phyloP scores from a whole-genome alignment of 2,888 invertebrate genomes.

The Brachyptera risi region DNA sequence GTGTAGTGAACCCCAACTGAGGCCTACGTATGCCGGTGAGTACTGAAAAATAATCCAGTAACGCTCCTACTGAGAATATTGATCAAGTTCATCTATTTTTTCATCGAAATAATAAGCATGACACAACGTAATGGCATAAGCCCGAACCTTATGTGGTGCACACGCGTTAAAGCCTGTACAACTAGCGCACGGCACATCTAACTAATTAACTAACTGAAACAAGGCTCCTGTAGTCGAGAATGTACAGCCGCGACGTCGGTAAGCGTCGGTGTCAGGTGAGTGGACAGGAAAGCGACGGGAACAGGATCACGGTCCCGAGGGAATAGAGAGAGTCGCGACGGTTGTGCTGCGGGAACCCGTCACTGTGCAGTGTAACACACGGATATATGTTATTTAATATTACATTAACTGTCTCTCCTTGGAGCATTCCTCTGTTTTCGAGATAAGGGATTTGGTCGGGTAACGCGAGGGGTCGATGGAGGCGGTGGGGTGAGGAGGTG shows the following conservation, averaged over 20 bases:
- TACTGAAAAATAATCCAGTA: no score
- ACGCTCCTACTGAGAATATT: no score
- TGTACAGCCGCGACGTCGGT: not conserved
- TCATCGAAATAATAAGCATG: no score
- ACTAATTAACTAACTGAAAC: no score
- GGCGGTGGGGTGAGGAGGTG: not conserved
- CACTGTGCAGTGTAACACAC: not conserved
- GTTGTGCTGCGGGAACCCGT: not conserved
- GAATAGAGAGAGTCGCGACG: not conserved
- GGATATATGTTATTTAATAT: constrained; percentile 1
- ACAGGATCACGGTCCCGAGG: not conserved
- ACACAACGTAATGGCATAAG: no score
- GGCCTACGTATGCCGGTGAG: no score
- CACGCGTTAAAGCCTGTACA: not conserved
- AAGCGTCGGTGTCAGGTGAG: not conserved
- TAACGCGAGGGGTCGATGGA: not conserved
- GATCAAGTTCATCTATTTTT: no score
- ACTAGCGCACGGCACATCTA: no score
- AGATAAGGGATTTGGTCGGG: not conserved
- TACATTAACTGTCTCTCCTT: constrained; percentile 2
- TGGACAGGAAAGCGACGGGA: not conserved
- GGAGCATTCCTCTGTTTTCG: not conserved
- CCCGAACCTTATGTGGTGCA: no score
- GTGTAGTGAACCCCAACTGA: no score
- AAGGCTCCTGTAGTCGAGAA: no score